Conservation (phyloP, 2,113 vertebrate genomes). For the Microtus ochrogaster region DNA sequence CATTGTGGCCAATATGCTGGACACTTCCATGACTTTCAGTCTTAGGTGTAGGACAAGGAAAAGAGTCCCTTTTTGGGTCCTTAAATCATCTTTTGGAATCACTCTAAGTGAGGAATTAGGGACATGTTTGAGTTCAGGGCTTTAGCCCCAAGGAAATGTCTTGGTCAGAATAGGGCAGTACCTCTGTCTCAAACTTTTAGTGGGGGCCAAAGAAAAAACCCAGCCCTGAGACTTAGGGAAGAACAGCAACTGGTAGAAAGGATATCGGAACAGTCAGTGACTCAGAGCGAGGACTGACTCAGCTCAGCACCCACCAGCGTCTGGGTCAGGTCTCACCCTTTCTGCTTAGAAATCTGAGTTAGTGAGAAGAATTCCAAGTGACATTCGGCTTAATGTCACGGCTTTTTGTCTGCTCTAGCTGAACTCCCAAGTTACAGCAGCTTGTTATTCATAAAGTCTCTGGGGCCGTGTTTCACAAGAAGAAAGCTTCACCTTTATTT, state of each 20-base stretch:
- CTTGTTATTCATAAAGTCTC: not conserved
- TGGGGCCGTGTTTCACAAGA: not conserved
- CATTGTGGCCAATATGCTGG: not conserved
- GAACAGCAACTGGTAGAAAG: not conserved
- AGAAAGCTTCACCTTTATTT: not conserved
- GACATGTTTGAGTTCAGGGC: not conserved
- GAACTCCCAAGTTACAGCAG: not conserved
- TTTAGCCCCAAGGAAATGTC: not conserved
- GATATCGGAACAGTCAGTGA: not conserved
- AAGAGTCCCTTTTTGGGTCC: not conserved
- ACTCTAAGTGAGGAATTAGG: not conserved
- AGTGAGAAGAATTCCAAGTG: not conserved
- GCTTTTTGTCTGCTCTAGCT: not conserved
- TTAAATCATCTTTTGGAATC: not conserved
- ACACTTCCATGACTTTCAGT: not conserved
- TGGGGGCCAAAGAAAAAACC: not conserved
- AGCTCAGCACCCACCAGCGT: not conserved
- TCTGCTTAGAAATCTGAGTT: slow-evolving; percentile 12
- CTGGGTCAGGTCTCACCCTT: not conserved
- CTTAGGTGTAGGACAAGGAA: not conserved
- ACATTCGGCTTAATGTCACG: not conserved
- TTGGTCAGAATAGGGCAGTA: not conserved
- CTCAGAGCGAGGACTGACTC: not conserved
- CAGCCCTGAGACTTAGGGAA: not conserved
- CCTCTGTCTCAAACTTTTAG: not conserved